These are phyloP conservation scores for Carcina quercana DNA, from an alignment of 2,888 invertebrate species.

Conservation along the genomic window DNA sequence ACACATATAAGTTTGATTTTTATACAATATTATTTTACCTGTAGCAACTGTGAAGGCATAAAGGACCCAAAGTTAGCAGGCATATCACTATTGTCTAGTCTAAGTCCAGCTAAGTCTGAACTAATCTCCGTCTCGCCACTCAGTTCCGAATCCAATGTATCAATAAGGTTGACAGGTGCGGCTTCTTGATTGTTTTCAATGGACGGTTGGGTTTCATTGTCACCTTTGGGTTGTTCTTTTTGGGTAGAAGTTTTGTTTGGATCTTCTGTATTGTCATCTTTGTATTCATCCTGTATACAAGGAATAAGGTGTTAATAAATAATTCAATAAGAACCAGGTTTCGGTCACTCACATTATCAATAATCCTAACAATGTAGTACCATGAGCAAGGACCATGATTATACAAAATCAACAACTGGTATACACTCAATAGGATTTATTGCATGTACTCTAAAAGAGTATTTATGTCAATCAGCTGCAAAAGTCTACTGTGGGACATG, in stretches of 20 bases:
- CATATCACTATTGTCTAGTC: constrained; percentile 44
- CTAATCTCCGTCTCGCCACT: constrained; percentile 24
- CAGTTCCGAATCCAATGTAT: constrained; percentile 36
- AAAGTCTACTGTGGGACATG: no score
- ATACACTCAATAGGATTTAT: no score
- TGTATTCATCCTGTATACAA: constrained; percentile 75
- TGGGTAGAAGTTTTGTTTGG: constrained; percentile 39
- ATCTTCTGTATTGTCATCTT: constrained; percentile 54
- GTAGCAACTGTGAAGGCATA: constrained; percentile 67
- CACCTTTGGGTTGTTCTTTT: constrained; percentile 27
- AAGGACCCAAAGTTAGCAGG: constrained; percentile 53
- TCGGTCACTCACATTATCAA: no score
- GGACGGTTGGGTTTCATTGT: constrained; percentile 23
- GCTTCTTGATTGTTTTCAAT: constrained; percentile 20
- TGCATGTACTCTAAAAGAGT: no score
- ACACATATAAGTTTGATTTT: neutral
- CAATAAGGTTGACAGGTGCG: constrained; percentile 42
- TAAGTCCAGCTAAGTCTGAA: constrained; percentile 55
- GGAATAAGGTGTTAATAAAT: no score
- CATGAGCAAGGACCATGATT: no score
- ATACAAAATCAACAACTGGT: no score
- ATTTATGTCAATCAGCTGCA: no score
- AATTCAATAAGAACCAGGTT: no score
- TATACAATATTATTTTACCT: constrained; percentile 36
- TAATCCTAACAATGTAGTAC: no score